These are phyloP conservation scores for Gracilinanus agilis DNA, from an alignment of 2,113 vertebrate genomes.

Conservation along the genomic window DNA sequence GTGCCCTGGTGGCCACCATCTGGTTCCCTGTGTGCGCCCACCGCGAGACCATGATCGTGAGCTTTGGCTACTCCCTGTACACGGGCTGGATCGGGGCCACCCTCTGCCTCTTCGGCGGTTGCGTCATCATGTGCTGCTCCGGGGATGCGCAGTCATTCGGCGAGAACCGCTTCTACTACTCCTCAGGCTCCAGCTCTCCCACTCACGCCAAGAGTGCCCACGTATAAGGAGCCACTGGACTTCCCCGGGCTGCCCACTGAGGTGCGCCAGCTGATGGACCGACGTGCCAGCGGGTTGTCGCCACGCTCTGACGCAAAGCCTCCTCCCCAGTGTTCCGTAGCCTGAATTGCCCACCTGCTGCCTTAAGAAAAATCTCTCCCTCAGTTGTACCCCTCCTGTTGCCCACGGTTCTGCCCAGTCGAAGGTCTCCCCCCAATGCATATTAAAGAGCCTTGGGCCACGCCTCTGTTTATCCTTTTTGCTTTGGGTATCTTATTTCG, in stretches of 20 bases:
- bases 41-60: conserved; percentile 91
- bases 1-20: conserved; percentile 90
- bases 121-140: conserved; percentile 89
- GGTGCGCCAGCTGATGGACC: conserved; percentile 76
- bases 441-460: conserved; percentile 22
- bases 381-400: conserved; percentile 55
- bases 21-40: conserved; percentile 96
- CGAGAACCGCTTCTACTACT: conserved; percentile 95
- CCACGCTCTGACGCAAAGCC: conserved; percentile 75
- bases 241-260: conserved; percentile 53
- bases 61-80: conserved; percentile 95
- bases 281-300: background rate
- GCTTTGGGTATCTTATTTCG: background rate
- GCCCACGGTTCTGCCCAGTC: conserved; percentile 7
- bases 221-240: conserved; percentile 84
- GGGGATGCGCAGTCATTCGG: conserved; percentile 87
- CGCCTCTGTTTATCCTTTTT: background rate
- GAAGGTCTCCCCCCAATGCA: conserved; percentile 27
- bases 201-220: conserved; percentile 95
- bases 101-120: conserved; percentile 92
- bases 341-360: conserved; percentile 57
- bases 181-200: conserved; percentile 89
- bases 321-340: conserved; percentile 73
- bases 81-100: conserved; percentile 94
- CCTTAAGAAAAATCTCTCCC: conserved; percentile 78